phyloP scores from a whole-genome alignment of 2,888 invertebrate genomes.

The Flexamia atlantica region DNA sequence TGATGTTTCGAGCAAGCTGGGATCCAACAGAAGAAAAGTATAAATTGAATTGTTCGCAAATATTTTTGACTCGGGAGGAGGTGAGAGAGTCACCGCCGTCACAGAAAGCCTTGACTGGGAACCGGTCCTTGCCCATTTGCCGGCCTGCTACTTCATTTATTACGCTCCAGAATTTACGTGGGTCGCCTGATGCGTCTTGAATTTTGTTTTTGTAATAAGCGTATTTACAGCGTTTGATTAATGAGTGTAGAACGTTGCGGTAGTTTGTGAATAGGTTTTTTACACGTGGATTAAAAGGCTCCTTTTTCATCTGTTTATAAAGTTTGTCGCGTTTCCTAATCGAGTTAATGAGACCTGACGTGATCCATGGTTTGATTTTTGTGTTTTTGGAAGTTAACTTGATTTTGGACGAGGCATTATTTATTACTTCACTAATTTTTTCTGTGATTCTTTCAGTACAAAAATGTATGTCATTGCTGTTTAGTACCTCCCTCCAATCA shows the following conservation, averaged over 20 bases:
- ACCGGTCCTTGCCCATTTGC: not conserved
- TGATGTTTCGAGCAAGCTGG: too few relatives aligned
- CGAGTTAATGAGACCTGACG: not conserved
- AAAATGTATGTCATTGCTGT: not conserved
- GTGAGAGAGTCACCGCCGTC: too few relatives aligned
- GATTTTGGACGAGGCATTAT: not conserved
- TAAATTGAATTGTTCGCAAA: not conserved
- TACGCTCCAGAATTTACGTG: too few relatives aligned
- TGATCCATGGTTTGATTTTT: constrained; percentile 34
- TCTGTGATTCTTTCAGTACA: not conserved
- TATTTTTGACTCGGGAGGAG: too few relatives aligned
- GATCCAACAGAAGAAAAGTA: constrained; percentile 38
- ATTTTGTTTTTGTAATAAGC: constrained; percentile 33
- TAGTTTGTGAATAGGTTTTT: not conserved
- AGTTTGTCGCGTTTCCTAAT: constrained; percentile 3
- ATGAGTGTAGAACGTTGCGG: not conserved
- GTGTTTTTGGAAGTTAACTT: not conserved
- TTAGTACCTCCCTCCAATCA: not conserved
- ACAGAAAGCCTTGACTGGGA: too few relatives aligned
- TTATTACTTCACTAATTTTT: not conserved
- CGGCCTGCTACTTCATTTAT: constrained; percentile 14
- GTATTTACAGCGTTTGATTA: constrained; percentile 15
- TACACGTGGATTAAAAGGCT: too few relatives aligned
- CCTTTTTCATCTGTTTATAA: too few relatives aligned
- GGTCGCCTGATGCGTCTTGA: too few relatives aligned